Conservation (phyloP, 1,140 invertebrate species). For the Sycophila sp. region DNA sequence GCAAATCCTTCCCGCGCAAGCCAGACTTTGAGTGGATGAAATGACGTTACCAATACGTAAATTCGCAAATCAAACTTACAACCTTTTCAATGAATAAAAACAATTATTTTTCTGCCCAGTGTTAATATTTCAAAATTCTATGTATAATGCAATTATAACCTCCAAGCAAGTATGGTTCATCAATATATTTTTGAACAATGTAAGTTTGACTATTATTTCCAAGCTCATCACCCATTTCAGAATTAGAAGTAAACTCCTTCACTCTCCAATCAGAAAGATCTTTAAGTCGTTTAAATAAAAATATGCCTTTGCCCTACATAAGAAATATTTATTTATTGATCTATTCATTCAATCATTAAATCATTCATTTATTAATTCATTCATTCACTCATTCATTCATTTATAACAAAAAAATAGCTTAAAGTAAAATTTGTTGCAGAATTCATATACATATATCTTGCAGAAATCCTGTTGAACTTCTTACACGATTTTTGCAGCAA, state of each 20-base stretch:
- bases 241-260: slow-evolving; percentile 31
- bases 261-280: slow-evolving; percentile 56
- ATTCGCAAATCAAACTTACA: slow-evolving; percentile 59
- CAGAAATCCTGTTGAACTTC: no score
- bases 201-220: slow-evolving; percentile 43
- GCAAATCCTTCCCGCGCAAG: slow-evolving; percentile 73
- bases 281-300: slow-evolving; percentile 69
- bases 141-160: slow-evolving; percentile 63
- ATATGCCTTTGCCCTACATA: slow-evolving; percentile 65
- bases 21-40: slow-evolving; percentile 73
- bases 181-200: slow-evolving; percentile 70
- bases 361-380: no score
- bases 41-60: slow-evolving; percentile 58
- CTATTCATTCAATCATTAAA: no score
- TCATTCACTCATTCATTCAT: no score
- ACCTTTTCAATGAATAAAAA: slow-evolving; percentile 68
- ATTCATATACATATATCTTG: no score
- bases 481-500: no score
- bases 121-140: background rate
- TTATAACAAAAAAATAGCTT: background rate
- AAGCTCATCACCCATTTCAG: background rate
- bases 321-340: background rate
- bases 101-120: no score
- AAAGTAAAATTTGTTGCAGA: background rate
- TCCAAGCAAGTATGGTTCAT: slow-evolving; percentile 73